Percentiles rank a stretch among this genome's conserved stretches.
Evolutionary conservation across 2,113 vertebrate species (phyloP).

Genomic region (Pterocles orientalis): DNA sequence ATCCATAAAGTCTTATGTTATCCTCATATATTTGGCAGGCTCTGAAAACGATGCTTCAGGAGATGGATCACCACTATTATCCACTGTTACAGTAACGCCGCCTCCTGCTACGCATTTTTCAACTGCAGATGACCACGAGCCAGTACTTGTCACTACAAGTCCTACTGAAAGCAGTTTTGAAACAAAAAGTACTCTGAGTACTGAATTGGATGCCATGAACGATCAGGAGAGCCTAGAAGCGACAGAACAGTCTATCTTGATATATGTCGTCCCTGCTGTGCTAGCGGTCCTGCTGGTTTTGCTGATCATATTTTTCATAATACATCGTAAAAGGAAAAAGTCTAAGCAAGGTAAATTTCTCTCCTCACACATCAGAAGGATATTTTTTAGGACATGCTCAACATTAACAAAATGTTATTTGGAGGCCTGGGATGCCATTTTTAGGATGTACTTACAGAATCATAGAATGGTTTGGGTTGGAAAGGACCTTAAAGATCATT

Average conservation of each 20-base stretch:
- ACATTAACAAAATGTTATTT: background rate
- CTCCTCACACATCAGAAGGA: background rate
- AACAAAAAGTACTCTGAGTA: background rate
- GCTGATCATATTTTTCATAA: slow-evolving; percentile 7
- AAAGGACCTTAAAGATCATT: too few species aligned
- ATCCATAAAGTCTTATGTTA: background rate
- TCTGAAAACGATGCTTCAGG: slow-evolving; percentile 14
- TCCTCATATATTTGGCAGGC: slow-evolving; percentile 36
- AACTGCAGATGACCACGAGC: rapidly evolving
- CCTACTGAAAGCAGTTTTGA: background rate
- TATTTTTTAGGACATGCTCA: background rate
- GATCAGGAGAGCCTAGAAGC: background rate
- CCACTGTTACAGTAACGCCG: background rate
- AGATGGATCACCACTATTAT: background rate
- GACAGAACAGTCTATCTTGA: slow-evolving; percentile 21
- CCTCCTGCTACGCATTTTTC: background rate
- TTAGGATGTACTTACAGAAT: background rate
- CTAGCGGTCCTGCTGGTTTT: slow-evolving; percentile 66
- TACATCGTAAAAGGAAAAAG: slow-evolving; percentile 61
- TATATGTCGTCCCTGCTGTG: slow-evolving; percentile 45
- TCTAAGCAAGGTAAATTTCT: slow-evolving; percentile 74
- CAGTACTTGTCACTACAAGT: background rate
- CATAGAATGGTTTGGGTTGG: too few species aligned
- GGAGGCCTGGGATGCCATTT: background rate
- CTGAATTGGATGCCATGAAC: background rate